phyloP scores from a whole-genome alignment of 1,140 invertebrate species.

The Manduca sexta region DNA sequence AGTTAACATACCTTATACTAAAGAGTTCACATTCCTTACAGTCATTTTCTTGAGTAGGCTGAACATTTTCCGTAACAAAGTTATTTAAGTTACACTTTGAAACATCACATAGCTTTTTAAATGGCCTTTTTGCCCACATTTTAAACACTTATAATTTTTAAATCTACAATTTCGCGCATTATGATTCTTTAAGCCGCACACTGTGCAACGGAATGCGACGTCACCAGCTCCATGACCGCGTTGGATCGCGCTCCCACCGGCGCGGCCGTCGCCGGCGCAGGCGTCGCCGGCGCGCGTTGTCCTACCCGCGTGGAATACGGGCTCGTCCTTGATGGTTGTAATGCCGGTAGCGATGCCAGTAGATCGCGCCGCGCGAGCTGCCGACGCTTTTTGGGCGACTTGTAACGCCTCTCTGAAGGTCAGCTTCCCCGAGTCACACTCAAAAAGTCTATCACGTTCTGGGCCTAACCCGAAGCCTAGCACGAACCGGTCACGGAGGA shows the following conservation, averaged over 20 bases:
- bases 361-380: neutral
- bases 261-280: too few relatives aligned
- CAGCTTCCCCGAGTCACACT: neutral
- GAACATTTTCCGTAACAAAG: too few relatives aligned
- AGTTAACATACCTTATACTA: too few relatives aligned
- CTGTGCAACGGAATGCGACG: neutral
- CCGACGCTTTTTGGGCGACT: neutral
- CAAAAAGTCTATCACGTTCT: neutral
- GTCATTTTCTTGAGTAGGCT: too few relatives aligned
- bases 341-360: too few relatives aligned
- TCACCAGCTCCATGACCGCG: too few relatives aligned
- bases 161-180: neutral
- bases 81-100: too few relatives aligned
- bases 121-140: neutral
- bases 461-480: neutral
- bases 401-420: neutral
- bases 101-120: neutral
- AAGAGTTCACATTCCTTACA: too few relatives aligned
- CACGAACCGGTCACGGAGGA: conserved; percentile 11
- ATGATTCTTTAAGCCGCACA: neutral
- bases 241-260: too few relatives aligned
- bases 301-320: neutral
- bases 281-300: too few relatives aligned
- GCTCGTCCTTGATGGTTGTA: too few relatives aligned
- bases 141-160: neutral